Base-by-base conservation (phyloP, 2,888 invertebrate species). In the Chrysodeixis includens region DNA sequence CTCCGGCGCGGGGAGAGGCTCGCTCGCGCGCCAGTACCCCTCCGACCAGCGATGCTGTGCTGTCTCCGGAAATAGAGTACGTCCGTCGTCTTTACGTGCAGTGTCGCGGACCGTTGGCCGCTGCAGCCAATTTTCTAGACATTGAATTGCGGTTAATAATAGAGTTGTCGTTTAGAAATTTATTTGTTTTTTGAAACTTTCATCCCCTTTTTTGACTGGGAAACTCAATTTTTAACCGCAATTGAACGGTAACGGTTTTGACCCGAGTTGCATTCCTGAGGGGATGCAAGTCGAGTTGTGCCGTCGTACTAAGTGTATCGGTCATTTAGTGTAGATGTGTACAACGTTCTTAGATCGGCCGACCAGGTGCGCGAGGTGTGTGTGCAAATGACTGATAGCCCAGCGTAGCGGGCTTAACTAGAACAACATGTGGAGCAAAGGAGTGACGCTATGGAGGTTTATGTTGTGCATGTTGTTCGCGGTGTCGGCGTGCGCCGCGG, bases 11-110 rank as follows among this genome's bases (percentile, higher is more conserved):
- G 88, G 89, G 89, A 86, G 86, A 83, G 83, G 80, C 83, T 82
- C 78, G 83, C 86, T 80, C 84, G 85, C 86, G 83, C 90, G 92
- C 90, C 95, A 95, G 95, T 95, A 93, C 93, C 93, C 92, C 92
- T 95, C 93, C 95, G 95, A 95, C 95, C 95, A 94, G 95, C 95
- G 94, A 95, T 95, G 95, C 95, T 92, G 93, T 93, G 93, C 95
- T 95, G 95, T 95, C 95, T 95, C 95, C 94, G 94, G 93, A 94
- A 94, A 95, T 95, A 95, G 93, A 95, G 95, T 95, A 93, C 92
- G 92, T 88, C 78, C 86, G 87, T 84, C 83, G 83, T 78, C 83
- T 85, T 79, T 84, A 81, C 88, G 89, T 90, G 88, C 86, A 88
- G 87, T 88, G 85, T 86, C 90, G 91, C 88, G 88, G 79, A 85